Conservation (phyloP, 2,888 invertebrate genomes). For the Acanthosoma haemorrhoidale region DNA sequence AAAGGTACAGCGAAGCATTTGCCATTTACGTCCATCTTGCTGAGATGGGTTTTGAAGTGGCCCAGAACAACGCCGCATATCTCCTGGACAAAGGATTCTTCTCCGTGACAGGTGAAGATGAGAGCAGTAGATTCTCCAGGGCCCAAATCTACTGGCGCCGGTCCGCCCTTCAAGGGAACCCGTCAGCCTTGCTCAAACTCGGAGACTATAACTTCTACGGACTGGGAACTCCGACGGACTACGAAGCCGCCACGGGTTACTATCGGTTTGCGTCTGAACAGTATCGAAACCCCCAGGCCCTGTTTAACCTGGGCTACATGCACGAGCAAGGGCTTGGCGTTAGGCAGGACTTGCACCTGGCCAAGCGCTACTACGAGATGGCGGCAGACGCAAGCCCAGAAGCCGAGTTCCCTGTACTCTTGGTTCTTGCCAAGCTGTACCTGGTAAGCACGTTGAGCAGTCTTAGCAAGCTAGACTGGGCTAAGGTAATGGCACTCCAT, state of each 20-base stretch:
- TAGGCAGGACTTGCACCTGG: constrained; percentile 79
- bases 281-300: constrained; percentile 93
- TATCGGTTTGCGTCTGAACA: constrained; percentile 89
- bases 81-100: constrained; percentile 71
- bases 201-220: constrained; percentile 99
- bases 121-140: constrained; percentile 40
- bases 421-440: constrained; percentile 77
- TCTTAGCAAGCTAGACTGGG: constrained; percentile 54
- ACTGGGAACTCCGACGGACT: constrained; percentile 82
- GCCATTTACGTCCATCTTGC: constrained; percentile 86
- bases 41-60: constrained; percentile 94
- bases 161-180: constrained; percentile 88
- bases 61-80: constrained; percentile 94
- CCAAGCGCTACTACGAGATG: constrained; percentile 94
- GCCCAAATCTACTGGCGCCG: constrained; percentile 76
- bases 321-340: constrained; percentile 95
- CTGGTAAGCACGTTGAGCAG: constrained; percentile 46
- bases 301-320: constrained; percentile 99
- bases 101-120: constrained; percentile 46
- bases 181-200: constrained; percentile 83
- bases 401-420: constrained; percentile 86
- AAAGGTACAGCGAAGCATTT: constrained; percentile 73
- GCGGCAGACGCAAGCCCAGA: constrained; percentile 89
- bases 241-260: constrained; percentile 84
- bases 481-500: constrained; percentile 49